Percentiles rank a stretch among this genome's conserved stretches.
Conservation (phyloP, 2,888 invertebrate genomes). For the Syritta pipiens region DNA sequence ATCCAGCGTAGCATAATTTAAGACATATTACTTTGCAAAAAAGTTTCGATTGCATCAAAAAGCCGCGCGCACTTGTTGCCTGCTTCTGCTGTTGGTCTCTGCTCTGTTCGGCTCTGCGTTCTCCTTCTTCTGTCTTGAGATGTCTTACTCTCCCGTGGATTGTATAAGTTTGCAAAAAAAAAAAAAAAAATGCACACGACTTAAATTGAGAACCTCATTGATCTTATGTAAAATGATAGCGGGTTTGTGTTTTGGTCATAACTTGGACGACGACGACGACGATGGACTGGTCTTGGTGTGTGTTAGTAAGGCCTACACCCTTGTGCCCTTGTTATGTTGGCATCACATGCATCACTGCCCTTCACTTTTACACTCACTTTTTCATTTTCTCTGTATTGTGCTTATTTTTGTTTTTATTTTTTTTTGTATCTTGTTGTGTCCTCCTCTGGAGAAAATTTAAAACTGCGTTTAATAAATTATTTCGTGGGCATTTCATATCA, state of each 20-base stretch:
- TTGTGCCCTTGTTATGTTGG: slow-evolving; percentile 69
- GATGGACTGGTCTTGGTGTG: slow-evolving; percentile 10
- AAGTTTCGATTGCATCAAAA: slow-evolving; percentile 67
- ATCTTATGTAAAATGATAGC: slow-evolving; percentile 74
- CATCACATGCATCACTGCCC: slow-evolving; percentile 71
- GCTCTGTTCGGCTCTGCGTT: slow-evolving; percentile 13
- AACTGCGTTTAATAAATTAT: slow-evolving; percentile 75
- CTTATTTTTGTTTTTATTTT: slow-evolving; percentile 34
- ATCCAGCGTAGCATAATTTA: slow-evolving; percentile 64
- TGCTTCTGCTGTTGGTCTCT: slow-evolving; percentile 44
- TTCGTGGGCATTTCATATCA: slow-evolving; percentile 77
- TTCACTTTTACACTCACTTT: slow-evolving; percentile 74
- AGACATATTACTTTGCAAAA: slow-evolving; percentile 65
- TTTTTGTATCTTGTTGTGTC: slow-evolving; percentile 36
- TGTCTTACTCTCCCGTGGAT: slow-evolving; percentile 67
- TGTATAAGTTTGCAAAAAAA: slow-evolving; percentile 44
- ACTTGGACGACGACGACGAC: slow-evolving; percentile 40
- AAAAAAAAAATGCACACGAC: slow-evolving; percentile 11
- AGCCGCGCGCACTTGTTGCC: slow-evolving; percentile 63
- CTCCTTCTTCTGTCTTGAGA: slow-evolving; percentile 30
- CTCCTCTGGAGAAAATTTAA: slow-evolving; percentile 51
- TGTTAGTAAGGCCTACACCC: slow-evolving; percentile 63
- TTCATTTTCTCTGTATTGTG: slow-evolving; percentile 35
- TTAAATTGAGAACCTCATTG: slow-evolving; percentile 61
- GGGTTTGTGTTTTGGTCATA: slow-evolving; percentile 70